Conservation (phyloP, 2,888 invertebrate genomes). For the Drosophila melanosoma region DNA sequence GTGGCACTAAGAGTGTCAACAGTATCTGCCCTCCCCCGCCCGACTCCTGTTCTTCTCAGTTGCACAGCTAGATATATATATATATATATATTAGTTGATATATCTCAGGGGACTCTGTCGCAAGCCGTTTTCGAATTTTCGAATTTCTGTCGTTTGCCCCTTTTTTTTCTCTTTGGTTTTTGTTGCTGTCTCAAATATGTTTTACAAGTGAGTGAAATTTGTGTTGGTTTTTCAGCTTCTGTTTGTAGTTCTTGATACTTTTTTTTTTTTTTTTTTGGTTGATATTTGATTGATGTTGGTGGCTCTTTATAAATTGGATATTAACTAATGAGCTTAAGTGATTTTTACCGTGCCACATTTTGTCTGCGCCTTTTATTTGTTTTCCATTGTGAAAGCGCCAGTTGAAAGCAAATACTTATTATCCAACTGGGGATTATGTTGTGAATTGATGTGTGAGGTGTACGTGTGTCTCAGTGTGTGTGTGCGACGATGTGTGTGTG, state of each 20-base stretch:
- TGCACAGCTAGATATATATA: conserved; percentile 19
- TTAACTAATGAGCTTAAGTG: conserved; percentile 79
- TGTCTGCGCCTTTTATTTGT: conserved; percentile 1
- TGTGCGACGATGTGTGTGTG: neutral
- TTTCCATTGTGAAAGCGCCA: conserved; percentile 64
- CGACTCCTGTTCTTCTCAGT: conserved; percentile 9
- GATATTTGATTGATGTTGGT: conserved; percentile 71
- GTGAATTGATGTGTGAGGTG: neutral
- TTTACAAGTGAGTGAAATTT: conserved; percentile 75
- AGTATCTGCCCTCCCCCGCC: conserved; percentile 28
- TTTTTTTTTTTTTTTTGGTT: conserved; percentile 21
- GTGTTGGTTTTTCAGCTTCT: conserved; percentile 23
- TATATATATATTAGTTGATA: conserved; percentile 19
- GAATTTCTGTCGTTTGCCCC: conserved; percentile 59
- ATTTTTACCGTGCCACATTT: conserved; percentile 54
- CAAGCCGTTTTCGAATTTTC: conserved; percentile 53
- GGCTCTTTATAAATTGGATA: conserved; percentile 75
- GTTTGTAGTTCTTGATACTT: conserved; percentile 1
- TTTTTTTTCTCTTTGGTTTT: conserved; percentile 4
- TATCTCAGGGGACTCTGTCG: conserved; percentile 30
- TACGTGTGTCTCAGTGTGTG: neutral
- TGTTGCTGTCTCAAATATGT: conserved; percentile 57
- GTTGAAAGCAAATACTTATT: conserved; percentile 38
- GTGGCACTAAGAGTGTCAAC: conserved; percentile 48
- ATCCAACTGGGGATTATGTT: conserved; percentile 13